Evolutionary conservation across 2,797 vertebrate species (phyloP), one percentile per base, ranked within the genome.

Genomic region (Hemitrygon akajei): DNA sequence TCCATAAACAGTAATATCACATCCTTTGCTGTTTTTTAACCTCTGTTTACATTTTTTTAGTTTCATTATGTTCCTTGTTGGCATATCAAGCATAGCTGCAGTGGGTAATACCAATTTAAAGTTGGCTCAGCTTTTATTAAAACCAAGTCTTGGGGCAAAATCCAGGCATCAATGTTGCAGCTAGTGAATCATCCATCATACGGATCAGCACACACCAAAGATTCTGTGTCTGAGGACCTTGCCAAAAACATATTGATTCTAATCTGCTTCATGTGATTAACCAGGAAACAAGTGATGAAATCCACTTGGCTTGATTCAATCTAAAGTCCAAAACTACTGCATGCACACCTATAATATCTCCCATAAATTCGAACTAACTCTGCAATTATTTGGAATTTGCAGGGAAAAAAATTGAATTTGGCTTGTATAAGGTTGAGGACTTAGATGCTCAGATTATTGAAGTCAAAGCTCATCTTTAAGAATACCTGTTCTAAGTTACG

Each of bases 191-290:
- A 66, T 69, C 1, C 18, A 22, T 91, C 14, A 69, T 66, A 69
- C 87, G 69, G 63, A 63, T 66, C 87, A 91, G 66, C 63, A 25
- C 18, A 69, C 87, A 66, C 69, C 87, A 91, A 91, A 91, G 87
- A 30, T n/a, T 10, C 7, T 20, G n/a, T 69, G 34, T 47, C 47
- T 47, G 47, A 69, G 34, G 60, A 69, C 87, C 60, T 22, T 37
- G 34, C 34, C 69, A n/a, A 66, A 37, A 18, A 0, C 30, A 37
- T 66, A 66, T 87, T 91, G 63, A 7, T 37, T 69, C 34, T 63
- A 69, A 40, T 66, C 87, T 91, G 63, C 63, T 91, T 91, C 69
- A 66, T 25, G 20, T 84, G 66, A 91, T 91, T 16, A 22, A 91
- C 34, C 66, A 69, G 87, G 87, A 66, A n/a, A n/a, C 30, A 69